Base-by-base conservation (phyloP, 2,888 invertebrate species). In the Epiblema foenella region DNA sequence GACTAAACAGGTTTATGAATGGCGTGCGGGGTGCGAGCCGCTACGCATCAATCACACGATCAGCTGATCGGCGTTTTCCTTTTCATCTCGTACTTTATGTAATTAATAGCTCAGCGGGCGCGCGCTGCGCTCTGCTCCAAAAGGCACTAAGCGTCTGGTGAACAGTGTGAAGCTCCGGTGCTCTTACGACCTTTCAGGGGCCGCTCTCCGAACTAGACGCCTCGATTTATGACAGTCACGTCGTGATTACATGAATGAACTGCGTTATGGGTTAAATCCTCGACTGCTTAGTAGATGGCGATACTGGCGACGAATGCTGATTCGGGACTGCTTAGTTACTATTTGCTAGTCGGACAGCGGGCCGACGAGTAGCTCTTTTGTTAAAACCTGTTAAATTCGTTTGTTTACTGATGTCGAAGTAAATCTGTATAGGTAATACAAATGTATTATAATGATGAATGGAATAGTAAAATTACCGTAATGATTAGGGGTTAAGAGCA, bases 31-130 rank as follows among this genome's bases (percentile, higher is more conserved):
- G 78, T 79, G 81, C 75, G 79, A 81, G 74, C 71, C 77, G 78
- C 81, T 81, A 81, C 81, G 82, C 86, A 90, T 90, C 89, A 87
- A 89, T 89, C 89, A 86, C 82, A 79, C 64, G 82, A 90, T 89
- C 91, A 93, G 91, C 92, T 91, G 92, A 89, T 90, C 86, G 87
- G 76, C 81, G 83, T 85, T 89, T 90, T 89, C 89, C 88, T 88
- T 89, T 90, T 91, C 90, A 89, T 89, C 89, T 87, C 85, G 84
- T 86, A 85, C 84, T 89, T 87, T 78, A 86, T 87, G 86, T 88
- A 90, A 92, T 91, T 90, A 92, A 91, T 89, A 81, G 84, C 77
- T 80, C 90, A 83, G 83, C 88, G 81, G 88, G 89, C 84, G 85
- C 79, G n/a, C 63, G 20, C 12, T 17, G 18, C 37, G 1, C 39